phyloP scores from a whole-genome alignment of 2,888 invertebrate genomes.

The Watsonalla binaria region DNA sequence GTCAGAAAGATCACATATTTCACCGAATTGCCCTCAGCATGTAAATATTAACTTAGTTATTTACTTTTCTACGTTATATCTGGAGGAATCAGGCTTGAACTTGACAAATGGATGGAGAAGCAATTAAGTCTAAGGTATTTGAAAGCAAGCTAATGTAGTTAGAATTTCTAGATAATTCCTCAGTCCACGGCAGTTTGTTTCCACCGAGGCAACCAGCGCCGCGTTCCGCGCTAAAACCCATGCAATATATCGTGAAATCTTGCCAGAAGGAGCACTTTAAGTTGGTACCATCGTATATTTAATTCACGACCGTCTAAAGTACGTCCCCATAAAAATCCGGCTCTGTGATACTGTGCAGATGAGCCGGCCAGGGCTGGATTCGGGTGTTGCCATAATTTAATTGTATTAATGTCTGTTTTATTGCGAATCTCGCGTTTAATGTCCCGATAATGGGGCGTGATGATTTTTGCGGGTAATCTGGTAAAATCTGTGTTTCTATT shows the following conservation, averaged over 20 bases:
- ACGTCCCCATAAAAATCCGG: conserved; percentile 75
- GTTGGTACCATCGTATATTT: conserved; percentile 70
- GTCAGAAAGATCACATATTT: too few relatives aligned
- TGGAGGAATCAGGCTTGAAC: too few relatives aligned
- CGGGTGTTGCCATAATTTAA: conserved; percentile 52
- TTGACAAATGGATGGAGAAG: too few relatives aligned
- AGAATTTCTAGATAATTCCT: background rate
- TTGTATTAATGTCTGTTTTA: conserved; percentile 73
- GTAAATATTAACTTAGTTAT: too few relatives aligned
- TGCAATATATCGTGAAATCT: conserved; percentile 72
- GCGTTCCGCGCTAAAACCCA: conserved; percentile 14
- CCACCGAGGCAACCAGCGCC: conserved; percentile 11
- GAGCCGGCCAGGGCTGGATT: conserved; percentile 68
- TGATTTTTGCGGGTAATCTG: conserved; percentile 50
- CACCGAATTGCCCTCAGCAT: too few relatives aligned
- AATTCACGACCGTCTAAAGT: conserved; percentile 71
- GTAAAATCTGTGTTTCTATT: conserved; percentile 26
- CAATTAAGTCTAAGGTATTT: too few relatives aligned
- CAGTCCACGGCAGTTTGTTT: background rate
- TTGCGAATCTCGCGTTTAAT: conserved; percentile 72
- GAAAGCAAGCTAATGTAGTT: too few relatives aligned
- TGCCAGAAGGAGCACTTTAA: conserved; percentile 70
- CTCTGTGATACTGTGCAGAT: conserved; percentile 74
- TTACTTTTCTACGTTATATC: too few relatives aligned
- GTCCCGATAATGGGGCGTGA: conserved; percentile 63